phyloP scores from a whole-genome alignment of 2,888 invertebrate species.

The Tetragnatha montana region DNA sequence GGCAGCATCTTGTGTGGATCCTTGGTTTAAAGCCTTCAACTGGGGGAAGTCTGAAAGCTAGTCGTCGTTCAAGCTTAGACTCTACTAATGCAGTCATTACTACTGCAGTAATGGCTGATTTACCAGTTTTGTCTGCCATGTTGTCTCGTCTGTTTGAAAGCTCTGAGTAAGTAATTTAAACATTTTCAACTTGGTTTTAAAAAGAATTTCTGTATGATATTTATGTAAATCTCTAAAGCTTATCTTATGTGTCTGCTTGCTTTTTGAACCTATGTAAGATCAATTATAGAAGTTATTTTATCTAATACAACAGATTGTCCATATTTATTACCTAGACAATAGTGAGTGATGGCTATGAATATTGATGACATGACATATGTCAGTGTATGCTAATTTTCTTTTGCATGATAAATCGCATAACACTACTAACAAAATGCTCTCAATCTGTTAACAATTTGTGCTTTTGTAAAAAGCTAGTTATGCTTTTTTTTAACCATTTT shows the following conservation, averaged over 20 bases:
- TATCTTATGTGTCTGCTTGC: too few relatives aligned
- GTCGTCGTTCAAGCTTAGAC: slow-evolving; percentile 74
- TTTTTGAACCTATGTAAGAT: too few relatives aligned
- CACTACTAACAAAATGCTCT: neutral
- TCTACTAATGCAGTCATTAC: slow-evolving; percentile 80
- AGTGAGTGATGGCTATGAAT: neutral
- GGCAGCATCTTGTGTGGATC: slow-evolving; percentile 88
- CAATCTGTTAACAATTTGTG: neutral
- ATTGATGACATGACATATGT: neutral
- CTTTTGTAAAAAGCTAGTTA: neutral
- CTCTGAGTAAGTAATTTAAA: slow-evolving; percentile 81
- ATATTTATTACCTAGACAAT: neutral
- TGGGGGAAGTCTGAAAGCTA: slow-evolving; percentile 91
- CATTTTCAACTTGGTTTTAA: neutral
- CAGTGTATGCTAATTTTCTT: neutral
- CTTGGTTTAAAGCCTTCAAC: slow-evolving; percentile 95
- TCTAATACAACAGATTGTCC: neutral
- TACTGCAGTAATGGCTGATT: slow-evolving; percentile 96
- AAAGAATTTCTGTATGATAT: too few relatives aligned
- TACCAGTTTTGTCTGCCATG: slow-evolving; percentile 92
- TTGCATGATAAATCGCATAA: neutral
- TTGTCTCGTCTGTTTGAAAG: slow-evolving; percentile 95
- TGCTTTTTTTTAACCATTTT: neutral
- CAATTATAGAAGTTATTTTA: too few relatives aligned
- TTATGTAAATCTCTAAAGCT: too few relatives aligned